Conservation (phyloP, 2,113 vertebrate species). For the Calyptomena viridis region DNA sequence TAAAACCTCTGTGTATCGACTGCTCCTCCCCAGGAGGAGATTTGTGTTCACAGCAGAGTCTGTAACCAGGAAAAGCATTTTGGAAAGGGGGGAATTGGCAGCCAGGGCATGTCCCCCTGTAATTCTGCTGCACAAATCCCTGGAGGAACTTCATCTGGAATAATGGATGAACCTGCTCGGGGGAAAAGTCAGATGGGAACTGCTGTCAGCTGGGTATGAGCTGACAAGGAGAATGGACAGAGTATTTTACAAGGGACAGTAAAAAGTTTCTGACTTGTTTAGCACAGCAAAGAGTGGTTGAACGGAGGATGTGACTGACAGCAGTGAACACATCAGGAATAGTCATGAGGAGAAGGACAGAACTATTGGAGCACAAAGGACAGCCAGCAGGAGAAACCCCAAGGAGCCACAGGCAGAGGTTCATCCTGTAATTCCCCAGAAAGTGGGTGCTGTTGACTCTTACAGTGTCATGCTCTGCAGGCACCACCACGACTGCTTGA, state of each 20-base stretch:
- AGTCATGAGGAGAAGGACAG: not conserved
- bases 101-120: not conserved
- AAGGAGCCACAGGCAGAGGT: not conserved
- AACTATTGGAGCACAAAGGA: not conserved
- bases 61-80: not conserved
- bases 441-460: not conserved
- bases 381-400: not conserved
- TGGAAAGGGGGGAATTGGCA: not conserved
- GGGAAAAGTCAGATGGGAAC: not conserved
- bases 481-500: not conserved
- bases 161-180: not conserved
- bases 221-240: not conserved
- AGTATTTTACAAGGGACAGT: not conserved
- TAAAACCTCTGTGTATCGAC: not conserved
- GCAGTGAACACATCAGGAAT: not conserved
- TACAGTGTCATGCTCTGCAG: fast-evolving
- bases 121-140: not conserved
- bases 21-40: not conserved
- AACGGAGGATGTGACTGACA: not conserved
- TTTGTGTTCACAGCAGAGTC: not conserved
- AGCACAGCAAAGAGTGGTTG: not conserved
- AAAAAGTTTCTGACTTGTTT: not conserved
- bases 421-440: not conserved
- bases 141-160: not conserved
- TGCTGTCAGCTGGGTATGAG: not conserved